Percentiles rank a stretch among this genome's conserved stretches.
phyloP scores from a whole-genome alignment of 1,140 invertebrate species.

The Pissodes strobi region DNA sequence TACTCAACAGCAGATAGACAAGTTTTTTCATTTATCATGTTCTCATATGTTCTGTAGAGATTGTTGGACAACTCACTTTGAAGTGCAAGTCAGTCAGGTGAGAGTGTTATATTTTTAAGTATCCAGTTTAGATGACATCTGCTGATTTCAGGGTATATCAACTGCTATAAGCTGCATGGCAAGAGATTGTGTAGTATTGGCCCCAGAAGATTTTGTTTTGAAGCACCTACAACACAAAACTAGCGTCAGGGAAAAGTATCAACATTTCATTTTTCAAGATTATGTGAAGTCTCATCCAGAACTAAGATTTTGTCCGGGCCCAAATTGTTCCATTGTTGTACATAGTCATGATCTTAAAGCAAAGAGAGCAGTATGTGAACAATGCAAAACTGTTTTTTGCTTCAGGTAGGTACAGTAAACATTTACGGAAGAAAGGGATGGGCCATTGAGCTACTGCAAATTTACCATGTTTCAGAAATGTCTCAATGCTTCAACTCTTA shows the following conservation, averaged over 20 bases:
- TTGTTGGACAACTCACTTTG: conserved; percentile 95
- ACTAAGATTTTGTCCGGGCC: conserved; percentile 92
- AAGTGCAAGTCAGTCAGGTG: conserved; percentile 92
- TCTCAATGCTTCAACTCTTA: too few relatives aligned
- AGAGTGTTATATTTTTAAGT: conserved; percentile 41
- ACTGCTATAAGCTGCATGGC: conserved; percentile 96
- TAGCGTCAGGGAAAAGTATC: conserved; percentile 86
- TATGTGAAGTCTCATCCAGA: conserved; percentile 93
- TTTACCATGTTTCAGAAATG: too few relatives aligned
- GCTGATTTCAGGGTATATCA: conserved; percentile 63
- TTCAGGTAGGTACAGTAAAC: conserved; percentile 63
- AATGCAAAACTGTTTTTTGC: conserved; percentile 83
- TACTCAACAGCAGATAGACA: conserved; percentile 62
- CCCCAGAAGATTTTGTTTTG: conserved; percentile 94
- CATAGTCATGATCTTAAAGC: conserved; percentile 75
- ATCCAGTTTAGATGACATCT: not conserved
- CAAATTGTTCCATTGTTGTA: conserved; percentile 90
- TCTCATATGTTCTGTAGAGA: conserved; percentile 92
- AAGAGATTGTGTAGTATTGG: conserved; percentile 86
- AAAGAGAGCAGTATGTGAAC: conserved; percentile 78
- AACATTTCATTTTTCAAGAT: conserved; percentile 93
- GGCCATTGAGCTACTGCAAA: too few relatives aligned
- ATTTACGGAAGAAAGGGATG: too few relatives aligned
- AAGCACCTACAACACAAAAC: conserved; percentile 76
- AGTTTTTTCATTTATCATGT: conserved; percentile 82